Evolutionary conservation across 2,113 vertebrate species (phyloP).

Genomic region (Cercopithecus mona): DNA sequence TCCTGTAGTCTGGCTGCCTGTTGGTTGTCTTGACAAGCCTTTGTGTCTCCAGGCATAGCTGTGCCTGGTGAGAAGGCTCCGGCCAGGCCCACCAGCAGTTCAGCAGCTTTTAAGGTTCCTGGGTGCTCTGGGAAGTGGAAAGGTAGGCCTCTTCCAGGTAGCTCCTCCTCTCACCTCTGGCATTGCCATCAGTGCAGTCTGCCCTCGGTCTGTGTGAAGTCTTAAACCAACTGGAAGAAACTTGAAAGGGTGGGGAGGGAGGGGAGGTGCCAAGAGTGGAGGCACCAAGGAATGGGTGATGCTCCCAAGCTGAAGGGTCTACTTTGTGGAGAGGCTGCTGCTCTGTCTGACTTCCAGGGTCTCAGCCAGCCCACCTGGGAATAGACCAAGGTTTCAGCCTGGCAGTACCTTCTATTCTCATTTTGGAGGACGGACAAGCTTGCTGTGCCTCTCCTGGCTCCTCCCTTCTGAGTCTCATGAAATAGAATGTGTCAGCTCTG

Average conservation of each 20-base stretch:
- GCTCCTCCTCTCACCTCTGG: not conserved
- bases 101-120: not conserved
- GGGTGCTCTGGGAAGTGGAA: not conserved
- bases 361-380: not conserved
- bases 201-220: not conserved
- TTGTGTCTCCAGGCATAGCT: not conserved
- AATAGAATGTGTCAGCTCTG: not conserved
- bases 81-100: rapidly evolving
- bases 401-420: not conserved
- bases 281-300: not conserved
- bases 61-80: not conserved
- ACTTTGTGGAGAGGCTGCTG: not conserved
- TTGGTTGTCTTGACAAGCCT: not conserved
- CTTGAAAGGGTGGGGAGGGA: not conserved
- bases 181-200: not conserved
- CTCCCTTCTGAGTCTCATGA: not conserved
- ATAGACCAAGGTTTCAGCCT: not conserved
- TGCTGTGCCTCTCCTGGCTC: not conserved
- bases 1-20: conserved; percentile 54
- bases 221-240: not conserved
- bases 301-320: not conserved
- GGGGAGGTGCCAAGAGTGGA: not conserved
- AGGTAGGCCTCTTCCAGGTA: not conserved
- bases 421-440: not conserved
- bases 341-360: not conserved